A percentile compares a stretch with the other conserved stretches of the same genome.
phyloP scores from a whole-genome alignment of 2,113 vertebrate genomes.

The Theristicus caerulescens region DNA sequence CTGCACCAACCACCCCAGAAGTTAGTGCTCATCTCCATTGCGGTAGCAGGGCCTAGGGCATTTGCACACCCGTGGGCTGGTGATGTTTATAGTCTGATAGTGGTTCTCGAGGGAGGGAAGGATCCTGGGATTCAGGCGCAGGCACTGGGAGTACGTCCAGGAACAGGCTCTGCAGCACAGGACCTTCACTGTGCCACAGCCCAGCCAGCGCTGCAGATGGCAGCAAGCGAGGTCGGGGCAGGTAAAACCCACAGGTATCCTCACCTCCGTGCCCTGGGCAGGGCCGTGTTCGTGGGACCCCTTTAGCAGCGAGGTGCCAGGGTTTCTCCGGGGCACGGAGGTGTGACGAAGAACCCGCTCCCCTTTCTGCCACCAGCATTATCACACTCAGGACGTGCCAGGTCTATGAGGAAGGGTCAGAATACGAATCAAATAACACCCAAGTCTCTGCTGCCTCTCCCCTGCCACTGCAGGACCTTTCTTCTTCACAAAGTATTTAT shows the following conservation, averaged over 20 bases:
- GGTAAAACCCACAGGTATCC: not conserved
- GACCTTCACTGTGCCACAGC: not conserved
- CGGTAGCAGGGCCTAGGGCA: not conserved
- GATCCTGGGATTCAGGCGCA: not conserved
- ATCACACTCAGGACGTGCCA: accelerated
- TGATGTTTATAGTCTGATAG: not conserved
- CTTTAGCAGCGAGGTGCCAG: not conserved
- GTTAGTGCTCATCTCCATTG: accelerated
- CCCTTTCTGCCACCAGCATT: not conserved
- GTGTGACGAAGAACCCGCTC: not conserved
- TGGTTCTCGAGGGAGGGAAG: not conserved
- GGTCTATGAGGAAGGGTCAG: not conserved
- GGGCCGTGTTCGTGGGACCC: accelerated
- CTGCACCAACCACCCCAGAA: not conserved
- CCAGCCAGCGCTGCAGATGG: not conserved
- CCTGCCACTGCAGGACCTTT: not conserved
- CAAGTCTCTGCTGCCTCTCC: not conserved
- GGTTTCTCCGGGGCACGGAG: not conserved
- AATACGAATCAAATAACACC: accelerated
- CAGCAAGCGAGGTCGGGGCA: accelerated
- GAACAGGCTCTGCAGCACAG: not conserved
- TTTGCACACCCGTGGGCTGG: too few relatives aligned
- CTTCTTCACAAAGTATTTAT: not conserved
- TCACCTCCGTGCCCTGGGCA: not conserved
- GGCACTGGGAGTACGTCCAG: not conserved